Conservation (phyloP, 2,888 invertebrate species). For the Brachyopa scutellaris region DNA sequence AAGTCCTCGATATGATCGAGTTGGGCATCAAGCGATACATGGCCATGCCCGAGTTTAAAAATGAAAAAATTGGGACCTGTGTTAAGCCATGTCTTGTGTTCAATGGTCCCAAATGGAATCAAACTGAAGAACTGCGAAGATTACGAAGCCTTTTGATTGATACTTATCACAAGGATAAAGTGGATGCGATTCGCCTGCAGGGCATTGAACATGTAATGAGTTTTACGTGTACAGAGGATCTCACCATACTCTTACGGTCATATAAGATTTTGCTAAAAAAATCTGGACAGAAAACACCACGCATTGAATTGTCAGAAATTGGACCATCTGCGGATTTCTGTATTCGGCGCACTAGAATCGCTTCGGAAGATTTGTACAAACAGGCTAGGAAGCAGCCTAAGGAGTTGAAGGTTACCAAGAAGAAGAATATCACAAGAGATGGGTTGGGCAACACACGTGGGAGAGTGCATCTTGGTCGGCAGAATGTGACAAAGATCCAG, state of each 20-base stretch:
- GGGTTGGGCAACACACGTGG: constrained; percentile 94
- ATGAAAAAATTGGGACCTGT: constrained; percentile 89
- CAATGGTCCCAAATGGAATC: constrained; percentile 95
- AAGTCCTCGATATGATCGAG: constrained; percentile 97
- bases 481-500: constrained; percentile 90
- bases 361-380: constrained; percentile 94
- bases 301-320: constrained; percentile 89
- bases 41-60: constrained; percentile 90
- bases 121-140: constrained; percentile 89
- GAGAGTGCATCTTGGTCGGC: constrained; percentile 95
- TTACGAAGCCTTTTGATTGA: constrained; percentile 95
- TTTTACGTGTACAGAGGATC: constrained; percentile 91
- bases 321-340: constrained; percentile 95
- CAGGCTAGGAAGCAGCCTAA: constrained; percentile 91
- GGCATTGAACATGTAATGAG: constrained; percentile 96
- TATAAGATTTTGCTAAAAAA: constrained; percentile 93
- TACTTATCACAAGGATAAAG: constrained; percentile 88
- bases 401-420: constrained; percentile 89
- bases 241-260: constrained; percentile 89
- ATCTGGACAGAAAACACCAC: constrained; percentile 93
- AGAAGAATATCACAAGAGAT: constrained; percentile 95
- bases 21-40: constrained; percentile 93
- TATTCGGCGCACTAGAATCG: constrained; percentile 92
- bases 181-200: constrained; percentile 91
- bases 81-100: constrained; percentile 96